A percentile compares a stretch with the other conserved stretches of the same genome.
Conservation (phyloP, 1,140 invertebrate genomes). For the Zaprionus taronus region DNA sequence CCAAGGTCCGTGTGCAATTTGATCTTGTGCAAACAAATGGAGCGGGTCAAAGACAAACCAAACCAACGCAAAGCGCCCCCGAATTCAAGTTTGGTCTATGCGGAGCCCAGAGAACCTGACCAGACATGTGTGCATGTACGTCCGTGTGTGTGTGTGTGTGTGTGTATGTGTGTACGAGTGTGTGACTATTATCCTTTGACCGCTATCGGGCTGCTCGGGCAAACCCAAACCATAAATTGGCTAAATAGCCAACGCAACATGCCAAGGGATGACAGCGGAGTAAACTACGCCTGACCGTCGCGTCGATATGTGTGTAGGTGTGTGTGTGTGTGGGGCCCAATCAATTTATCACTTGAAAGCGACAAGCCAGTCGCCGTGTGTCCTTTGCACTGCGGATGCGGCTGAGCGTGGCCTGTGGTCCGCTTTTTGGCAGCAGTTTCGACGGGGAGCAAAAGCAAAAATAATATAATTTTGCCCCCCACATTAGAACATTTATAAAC, state of each 20-base stretch:
- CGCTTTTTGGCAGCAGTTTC: constrained; percentile 26
- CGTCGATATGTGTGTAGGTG: constrained; percentile 55
- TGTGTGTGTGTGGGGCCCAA: constrained; percentile 44
- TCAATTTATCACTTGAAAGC: constrained; percentile 82
- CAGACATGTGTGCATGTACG: background rate
- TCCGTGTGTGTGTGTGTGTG: background rate
- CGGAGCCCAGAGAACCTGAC: background rate
- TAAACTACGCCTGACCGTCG: constrained; percentile 59
- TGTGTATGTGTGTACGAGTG: constrained; percentile 16
- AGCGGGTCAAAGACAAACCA: constrained; percentile 59
- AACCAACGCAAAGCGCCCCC: constrained; percentile 42
- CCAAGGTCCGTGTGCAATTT: constrained; percentile 59
- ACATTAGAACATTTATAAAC: constrained; percentile 83
- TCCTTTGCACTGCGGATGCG: constrained; percentile 35
- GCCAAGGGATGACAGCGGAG: constrained; percentile 70
- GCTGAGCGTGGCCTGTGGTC: constrained; percentile 28
- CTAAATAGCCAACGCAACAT: constrained; percentile 69
- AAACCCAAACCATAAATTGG: constrained; percentile 81
- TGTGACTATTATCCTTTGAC: constrained; percentile 81
- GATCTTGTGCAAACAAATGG: constrained; percentile 76
- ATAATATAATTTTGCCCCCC: constrained; percentile 70
- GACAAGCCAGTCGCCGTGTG: constrained; percentile 58
- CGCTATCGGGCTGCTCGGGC: constrained; percentile 52
- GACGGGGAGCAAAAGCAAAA: constrained; percentile 26
- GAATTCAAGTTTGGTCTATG: constrained; percentile 39